A percentile compares a stretch with the other conserved stretches of the same genome.
phyloP scores from a whole-genome alignment of 1,140 invertebrate genomes.

The Conus ventricosus region DNA sequence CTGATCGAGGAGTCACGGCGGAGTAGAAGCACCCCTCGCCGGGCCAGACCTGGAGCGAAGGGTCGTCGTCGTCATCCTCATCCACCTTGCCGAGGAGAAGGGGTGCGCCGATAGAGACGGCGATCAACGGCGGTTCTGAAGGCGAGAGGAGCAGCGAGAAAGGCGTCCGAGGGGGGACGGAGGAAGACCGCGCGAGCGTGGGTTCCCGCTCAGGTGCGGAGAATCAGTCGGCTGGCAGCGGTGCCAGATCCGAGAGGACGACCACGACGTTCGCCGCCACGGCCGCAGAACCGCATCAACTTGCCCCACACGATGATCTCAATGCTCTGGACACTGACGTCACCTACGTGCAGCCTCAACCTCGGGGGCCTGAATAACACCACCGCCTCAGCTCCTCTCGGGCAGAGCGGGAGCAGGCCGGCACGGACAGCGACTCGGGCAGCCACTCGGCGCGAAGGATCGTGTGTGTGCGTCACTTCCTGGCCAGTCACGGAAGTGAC shows the following conservation, averaged over 20 bases:
- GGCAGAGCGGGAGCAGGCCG: not conserved
- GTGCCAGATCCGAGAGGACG: not conserved
- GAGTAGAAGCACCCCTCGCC: slow-evolving; percentile 10
- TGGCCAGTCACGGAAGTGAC: slow-evolving; percentile 27
- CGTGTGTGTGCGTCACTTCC: slow-evolving; percentile 36
- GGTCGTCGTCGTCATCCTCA: not conserved
- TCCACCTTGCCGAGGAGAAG: not conserved
- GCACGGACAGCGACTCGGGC: not conserved
- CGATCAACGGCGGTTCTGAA: not conserved
- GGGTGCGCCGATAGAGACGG: slow-evolving; percentile 8
- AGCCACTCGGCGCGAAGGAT: not conserved
- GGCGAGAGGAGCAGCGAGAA: not conserved
- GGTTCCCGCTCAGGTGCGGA: not conserved
- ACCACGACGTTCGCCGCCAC: too few species aligned
- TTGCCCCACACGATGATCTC: not conserved
- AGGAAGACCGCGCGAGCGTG: not conserved
- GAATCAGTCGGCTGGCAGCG: not conserved
- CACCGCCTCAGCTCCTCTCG: not conserved
- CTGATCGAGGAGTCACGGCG: slow-evolving; percentile 20
- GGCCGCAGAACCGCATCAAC: not conserved
- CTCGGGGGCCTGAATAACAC: not conserved
- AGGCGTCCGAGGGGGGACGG: not conserved
- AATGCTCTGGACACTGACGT: too few species aligned
- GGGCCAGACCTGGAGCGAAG: not conserved
- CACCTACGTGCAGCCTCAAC: not conserved